Evolutionary conservation across 1,140 invertebrate species (phyloP).

Genomic region (Pollicipes pollicipes): DNA sequence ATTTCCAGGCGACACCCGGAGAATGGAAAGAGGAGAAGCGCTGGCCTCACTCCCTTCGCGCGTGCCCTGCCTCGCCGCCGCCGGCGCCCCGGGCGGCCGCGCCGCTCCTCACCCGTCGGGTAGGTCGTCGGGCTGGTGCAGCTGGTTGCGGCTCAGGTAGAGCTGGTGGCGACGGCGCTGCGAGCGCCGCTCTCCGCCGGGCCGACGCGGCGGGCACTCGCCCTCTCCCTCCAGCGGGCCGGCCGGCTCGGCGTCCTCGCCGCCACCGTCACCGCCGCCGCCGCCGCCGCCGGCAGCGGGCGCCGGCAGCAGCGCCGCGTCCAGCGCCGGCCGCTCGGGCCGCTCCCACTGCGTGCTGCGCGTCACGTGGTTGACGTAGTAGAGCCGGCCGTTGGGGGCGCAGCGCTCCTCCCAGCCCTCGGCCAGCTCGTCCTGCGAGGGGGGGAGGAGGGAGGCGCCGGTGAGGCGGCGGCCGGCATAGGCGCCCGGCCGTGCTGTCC

Average conservation of each 20-base stretch:
- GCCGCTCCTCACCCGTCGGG: constrained; percentile 50
- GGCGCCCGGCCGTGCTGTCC: too few species aligned
- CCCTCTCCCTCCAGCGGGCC: constrained; percentile 17
- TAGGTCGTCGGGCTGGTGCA: constrained; percentile 49
- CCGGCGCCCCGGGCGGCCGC: too few species aligned
- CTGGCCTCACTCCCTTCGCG: too few species aligned
- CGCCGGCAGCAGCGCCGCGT: not conserved
- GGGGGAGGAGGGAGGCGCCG: too few species aligned
- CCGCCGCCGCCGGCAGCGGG: not conserved
- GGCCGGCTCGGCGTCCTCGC: constrained; percentile 17
- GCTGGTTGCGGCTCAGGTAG: constrained; percentile 36
- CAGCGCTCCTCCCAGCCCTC: constrained; percentile 78
- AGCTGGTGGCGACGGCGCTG: constrained; percentile 29
- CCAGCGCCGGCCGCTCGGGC: constrained; percentile 25
- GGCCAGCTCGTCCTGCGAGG: constrained; percentile 23
- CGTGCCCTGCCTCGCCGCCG: too few species aligned
- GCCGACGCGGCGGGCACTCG: constrained; percentile 22
- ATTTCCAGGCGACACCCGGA: too few species aligned
- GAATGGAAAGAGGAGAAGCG: too few species aligned
- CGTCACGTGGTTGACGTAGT: constrained; percentile 86
- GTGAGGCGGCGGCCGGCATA: too few species aligned
- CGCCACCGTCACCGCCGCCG: constrained; percentile 5
- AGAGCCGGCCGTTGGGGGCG: constrained; percentile 62
- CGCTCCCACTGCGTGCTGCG: constrained; percentile 77
- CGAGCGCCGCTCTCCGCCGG: constrained; percentile 23